phyloP scores from a whole-genome alignment of 1,140 invertebrate species.

The Gryllus bimaculatus region DNA sequence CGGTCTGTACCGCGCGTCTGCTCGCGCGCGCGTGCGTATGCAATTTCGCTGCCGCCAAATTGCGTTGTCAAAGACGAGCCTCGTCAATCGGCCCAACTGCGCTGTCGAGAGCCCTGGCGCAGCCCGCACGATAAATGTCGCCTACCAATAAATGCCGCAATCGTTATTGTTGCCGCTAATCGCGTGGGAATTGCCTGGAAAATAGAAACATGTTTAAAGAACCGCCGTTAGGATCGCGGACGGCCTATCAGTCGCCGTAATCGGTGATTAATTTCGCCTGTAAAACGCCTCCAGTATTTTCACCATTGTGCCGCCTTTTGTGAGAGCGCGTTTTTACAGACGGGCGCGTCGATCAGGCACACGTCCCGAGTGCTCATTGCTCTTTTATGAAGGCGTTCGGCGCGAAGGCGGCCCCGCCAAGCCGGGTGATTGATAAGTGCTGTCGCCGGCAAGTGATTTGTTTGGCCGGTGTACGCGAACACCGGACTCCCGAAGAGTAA shows the following conservation, averaged over 20 bases:
- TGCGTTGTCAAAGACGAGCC: neutral
- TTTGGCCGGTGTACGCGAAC: neutral
- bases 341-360: no score
- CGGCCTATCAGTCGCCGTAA: neutral
- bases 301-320: neutral
- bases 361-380: neutral
- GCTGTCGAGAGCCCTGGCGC: neutral
- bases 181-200: neutral
- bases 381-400: neutral
- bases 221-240: neutral
- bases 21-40: neutral
- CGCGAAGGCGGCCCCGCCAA: no score
- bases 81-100: neutral
- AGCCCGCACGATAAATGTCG: neutral
- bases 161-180: neutral
- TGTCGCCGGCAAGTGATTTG: neutral
- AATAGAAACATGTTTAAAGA: neutral
- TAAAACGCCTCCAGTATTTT: neutral
- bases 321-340: neutral
- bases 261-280: neutral
- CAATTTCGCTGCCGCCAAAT: neutral
- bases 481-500: no score
- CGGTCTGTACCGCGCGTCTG: neutral
- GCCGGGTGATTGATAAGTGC: neutral
- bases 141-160: neutral